Evolutionary conservation across 2,888 invertebrate species (phyloP).

Genomic region (Fragum sueziense): DNA sequence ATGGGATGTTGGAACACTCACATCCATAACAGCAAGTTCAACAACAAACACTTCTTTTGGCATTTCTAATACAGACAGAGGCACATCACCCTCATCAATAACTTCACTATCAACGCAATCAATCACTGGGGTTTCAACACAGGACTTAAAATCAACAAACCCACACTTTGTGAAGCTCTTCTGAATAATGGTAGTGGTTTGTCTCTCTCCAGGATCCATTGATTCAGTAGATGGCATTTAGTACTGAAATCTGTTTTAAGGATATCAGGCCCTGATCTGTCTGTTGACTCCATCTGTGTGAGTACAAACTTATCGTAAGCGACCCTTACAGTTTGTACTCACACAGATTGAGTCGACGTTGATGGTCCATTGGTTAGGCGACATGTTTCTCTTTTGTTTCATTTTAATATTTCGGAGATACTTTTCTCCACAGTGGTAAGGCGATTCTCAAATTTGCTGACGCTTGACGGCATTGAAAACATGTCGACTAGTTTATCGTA

Average conservation of each 20-base stretch:
- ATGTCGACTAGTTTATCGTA: too few species aligned
- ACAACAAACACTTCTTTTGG: neutral
- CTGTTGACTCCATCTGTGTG: neutral
- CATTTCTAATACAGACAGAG: neutral
- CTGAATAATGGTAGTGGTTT: constrained; percentile 1
- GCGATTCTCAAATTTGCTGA: too few species aligned
- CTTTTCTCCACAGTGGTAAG: too few species aligned
- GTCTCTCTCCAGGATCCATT: constrained; percentile 19
- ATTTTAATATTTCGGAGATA: too few species aligned
- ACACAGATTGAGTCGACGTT: constrained; percentile 30
- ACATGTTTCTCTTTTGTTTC: too few species aligned
- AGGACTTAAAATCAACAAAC: neutral
- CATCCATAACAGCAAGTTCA: constrained; percentile 13
- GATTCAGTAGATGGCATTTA: constrained; percentile 29
- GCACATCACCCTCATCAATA: constrained; percentile 21
- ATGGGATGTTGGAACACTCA: neutral
- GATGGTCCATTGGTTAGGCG: constrained; percentile 44
- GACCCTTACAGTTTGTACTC: constrained; percentile 17
- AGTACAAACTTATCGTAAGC: constrained; percentile 15
- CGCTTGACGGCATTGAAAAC: too few species aligned
- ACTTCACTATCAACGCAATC: neutral
- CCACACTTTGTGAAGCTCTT: constrained; percentile 29
- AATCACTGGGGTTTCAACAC: neutral
- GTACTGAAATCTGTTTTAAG: constrained; percentile 12
- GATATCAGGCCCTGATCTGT: constrained; percentile 4